These are phyloP conservation scores for Papilio polytes DNA, from an alignment of 1,140 invertebrate species.

Conservation along the genomic window DNA sequence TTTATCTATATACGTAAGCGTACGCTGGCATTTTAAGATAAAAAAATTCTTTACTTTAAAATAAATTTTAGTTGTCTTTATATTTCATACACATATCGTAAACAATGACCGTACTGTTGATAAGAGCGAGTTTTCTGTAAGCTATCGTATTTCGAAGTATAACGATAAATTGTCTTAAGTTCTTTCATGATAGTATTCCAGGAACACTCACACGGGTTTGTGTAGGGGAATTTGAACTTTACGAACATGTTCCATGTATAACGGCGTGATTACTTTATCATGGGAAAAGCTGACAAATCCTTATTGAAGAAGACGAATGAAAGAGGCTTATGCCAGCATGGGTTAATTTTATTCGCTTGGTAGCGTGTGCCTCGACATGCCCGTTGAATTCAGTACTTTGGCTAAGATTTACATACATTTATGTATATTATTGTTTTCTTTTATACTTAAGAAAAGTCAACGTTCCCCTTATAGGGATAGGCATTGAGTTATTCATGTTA, in stretches of 20 bases:
- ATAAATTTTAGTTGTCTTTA: background rate
- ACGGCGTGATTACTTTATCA: background rate
- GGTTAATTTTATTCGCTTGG: constrained; percentile 1
- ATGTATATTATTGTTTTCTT: background rate
- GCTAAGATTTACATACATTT: background rate
- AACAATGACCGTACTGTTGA: background rate
- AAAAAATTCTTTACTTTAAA: background rate
- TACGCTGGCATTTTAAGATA: constrained; percentile 18
- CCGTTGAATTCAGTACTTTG: constrained; percentile 13
- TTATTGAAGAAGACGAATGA: constrained; percentile 9
- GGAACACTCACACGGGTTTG: background rate
- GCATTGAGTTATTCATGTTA: too few species aligned
- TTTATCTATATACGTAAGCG: constrained; percentile 4
- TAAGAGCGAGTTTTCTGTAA: constrained; percentile 20
- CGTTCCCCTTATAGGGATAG: background rate
- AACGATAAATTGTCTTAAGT: constrained; percentile 30
- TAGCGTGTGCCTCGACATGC: background rate
- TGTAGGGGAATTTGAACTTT: background rate
- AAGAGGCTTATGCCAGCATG: background rate
- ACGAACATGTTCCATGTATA: constrained; percentile 22
- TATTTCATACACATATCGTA: background rate
- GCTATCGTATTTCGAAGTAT: constrained; percentile 16
- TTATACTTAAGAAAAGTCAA: background rate
- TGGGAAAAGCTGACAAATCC: constrained; percentile 3
- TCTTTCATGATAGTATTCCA: constrained; percentile 11